These are phyloP conservation scores for Nothoprocta perdicaria DNA, from an alignment of 2,113 vertebrate genomes.

Conservation along the genomic window DNA sequence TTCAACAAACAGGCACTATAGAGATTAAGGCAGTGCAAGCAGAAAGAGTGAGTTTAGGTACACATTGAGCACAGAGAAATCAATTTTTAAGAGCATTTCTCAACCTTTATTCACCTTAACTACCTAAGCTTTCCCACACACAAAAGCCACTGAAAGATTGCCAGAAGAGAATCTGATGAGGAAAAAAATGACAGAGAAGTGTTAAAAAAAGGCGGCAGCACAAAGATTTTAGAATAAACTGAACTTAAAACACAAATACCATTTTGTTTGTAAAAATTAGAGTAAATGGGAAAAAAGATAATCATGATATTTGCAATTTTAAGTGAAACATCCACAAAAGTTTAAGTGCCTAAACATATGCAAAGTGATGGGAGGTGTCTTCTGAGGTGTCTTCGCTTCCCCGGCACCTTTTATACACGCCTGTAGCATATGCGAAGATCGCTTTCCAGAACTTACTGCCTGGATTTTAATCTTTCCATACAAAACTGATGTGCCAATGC, in stretches of 20 bases:
- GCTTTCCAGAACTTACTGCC: neutral
- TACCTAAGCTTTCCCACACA: neutral
- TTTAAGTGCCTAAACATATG: neutral
- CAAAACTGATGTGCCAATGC: neutral
- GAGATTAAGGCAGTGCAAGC: neutral
- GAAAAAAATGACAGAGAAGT: neutral
- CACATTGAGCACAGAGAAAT: neutral
- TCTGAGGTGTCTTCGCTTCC: too few species aligned
- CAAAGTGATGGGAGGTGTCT: neutral
- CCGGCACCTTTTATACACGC: neutral
- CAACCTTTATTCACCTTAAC: neutral
- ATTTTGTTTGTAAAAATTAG: neutral
- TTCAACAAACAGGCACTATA: neutral
- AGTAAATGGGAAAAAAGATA: neutral
- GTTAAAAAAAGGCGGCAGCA: neutral
- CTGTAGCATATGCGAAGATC: neutral
- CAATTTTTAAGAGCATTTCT: neutral
- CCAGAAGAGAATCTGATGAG: neutral
- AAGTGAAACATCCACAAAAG: neutral
- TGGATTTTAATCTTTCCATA: neutral
- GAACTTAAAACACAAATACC: neutral
- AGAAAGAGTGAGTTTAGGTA: neutral
- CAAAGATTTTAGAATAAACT: neutral
- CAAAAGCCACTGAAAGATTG: neutral
- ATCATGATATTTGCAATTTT: neutral